phyloP scores from a whole-genome alignment of 2,888 invertebrate species.

The Torymus texanus region DNA sequence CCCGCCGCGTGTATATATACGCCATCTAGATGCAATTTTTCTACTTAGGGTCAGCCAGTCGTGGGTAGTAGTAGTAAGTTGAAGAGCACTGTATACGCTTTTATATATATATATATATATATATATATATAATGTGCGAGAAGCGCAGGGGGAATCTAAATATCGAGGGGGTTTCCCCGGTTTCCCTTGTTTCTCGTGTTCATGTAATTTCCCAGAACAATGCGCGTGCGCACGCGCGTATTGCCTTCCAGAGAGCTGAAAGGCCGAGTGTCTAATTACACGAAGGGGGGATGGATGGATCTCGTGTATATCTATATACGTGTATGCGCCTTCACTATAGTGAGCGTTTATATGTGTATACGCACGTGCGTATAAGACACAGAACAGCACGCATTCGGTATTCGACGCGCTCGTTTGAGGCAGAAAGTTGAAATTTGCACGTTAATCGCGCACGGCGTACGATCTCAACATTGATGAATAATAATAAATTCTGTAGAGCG shows the following conservation, averaged over 20 bases:
- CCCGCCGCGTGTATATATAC: background rate
- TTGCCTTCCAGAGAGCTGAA: conserved; percentile 64
- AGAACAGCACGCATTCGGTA: background rate
- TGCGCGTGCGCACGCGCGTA: conserved; percentile 57
- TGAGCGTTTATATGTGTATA: background rate
- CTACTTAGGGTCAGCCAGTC: background rate
- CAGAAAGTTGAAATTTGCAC: conserved; percentile 27
- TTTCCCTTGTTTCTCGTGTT: conserved; percentile 71
- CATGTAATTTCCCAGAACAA: conserved; percentile 71
- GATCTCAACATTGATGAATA: conserved; percentile 3
- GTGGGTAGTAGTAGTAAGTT: background rate
- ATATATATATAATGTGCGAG: background rate
- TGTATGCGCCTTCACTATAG: conserved; percentile 6
- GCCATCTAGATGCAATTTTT: conserved; percentile 34
- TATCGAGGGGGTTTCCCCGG: conserved; percentile 59
- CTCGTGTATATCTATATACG: background rate
- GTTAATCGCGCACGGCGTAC: background rate
- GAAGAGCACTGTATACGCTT: background rate
- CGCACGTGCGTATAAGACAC: background rate
- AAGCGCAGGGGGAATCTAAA: conserved; percentile 25
- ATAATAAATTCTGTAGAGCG: background rate
- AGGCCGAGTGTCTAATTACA: conserved; percentile 73
- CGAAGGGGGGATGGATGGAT: conserved; percentile 53
- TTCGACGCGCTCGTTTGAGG: conserved; percentile 22
- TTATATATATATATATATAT: background rate